Percentiles rank a stretch among this genome's conserved stretches.
Conservation (phyloP, 2,888 invertebrate species). For the Phyllotreta striolata region DNA sequence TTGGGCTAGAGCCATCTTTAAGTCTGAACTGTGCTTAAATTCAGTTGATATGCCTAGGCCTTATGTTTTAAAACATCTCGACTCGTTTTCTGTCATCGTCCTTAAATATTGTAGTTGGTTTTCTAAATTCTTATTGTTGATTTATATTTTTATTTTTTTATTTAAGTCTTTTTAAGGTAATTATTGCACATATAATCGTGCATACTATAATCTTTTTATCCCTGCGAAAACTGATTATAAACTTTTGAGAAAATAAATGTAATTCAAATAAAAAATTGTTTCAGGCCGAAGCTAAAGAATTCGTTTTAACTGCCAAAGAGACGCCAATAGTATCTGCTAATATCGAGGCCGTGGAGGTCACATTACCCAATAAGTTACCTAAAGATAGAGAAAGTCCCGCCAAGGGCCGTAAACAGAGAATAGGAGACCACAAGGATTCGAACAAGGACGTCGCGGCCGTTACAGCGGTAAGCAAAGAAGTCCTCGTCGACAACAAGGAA, state of each 20-base stretch:
- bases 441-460: conserved; percentile 21
- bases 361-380: conserved; percentile 61
- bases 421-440: conserved; percentile 38
- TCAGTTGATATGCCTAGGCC: too few species aligned
- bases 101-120: too few species aligned
- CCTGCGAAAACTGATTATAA: too few species aligned
- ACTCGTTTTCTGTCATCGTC: too few species aligned
- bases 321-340: conserved; percentile 75
- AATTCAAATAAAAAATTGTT: conserved; percentile 27
- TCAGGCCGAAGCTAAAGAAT: conserved; percentile 60
- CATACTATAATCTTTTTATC: not conserved
- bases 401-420: conserved; percentile 54
- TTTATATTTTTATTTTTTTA: too few species aligned
- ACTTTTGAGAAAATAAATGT: not conserved
- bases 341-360: conserved; percentile 73
- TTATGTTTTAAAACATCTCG: too few species aligned
- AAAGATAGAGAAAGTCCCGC: conserved; percentile 59
- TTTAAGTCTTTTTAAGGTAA: not conserved
- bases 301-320: conserved; percentile 58
- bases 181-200: conserved; percentile 1
- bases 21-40: too few species aligned
- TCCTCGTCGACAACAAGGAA: conserved; percentile 43
- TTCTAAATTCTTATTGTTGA: too few species aligned
- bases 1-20: too few species aligned
- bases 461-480: conserved; percentile 37